Conservation (phyloP, 1,140 invertebrate genomes). For the Acromyrmex charruanus region DNA sequence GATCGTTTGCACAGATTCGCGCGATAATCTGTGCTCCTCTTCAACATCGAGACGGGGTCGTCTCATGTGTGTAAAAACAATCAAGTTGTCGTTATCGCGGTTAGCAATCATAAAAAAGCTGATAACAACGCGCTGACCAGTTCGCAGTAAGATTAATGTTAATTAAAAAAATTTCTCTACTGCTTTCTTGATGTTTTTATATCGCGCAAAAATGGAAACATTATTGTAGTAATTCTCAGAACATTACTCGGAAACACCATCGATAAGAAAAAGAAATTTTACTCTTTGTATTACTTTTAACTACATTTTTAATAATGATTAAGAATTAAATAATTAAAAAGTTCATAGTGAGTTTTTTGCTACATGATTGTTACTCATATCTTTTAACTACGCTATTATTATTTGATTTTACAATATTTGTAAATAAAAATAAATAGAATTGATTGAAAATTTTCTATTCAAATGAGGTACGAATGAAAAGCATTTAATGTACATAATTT, state of each 20-base stretch:
- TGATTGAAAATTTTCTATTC: constrained; percentile 8
- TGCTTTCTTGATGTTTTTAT: constrained; percentile 26
- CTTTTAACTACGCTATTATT: background rate
- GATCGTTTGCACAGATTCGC: constrained; percentile 36
- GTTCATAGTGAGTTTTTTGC: too few species aligned
- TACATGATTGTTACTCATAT: background rate
- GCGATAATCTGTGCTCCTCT: constrained; percentile 56
- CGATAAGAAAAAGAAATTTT: background rate
- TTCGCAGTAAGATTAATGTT: constrained; percentile 66
- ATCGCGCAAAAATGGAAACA: constrained; percentile 18
- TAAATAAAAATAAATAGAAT: background rate
- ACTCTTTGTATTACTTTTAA: background rate
- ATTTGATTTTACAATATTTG: background rate
- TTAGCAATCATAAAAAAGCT: constrained; percentile 55
- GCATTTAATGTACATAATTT: background rate
- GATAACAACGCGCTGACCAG: constrained; percentile 62
- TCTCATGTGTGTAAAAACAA: constrained; percentile 60
- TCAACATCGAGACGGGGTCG: constrained; percentile 36
- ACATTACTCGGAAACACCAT: constrained; percentile 11
- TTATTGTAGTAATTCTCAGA: constrained; percentile 11
- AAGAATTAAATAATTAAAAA: background rate
- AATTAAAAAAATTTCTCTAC: constrained; percentile 66
- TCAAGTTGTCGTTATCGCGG: constrained; percentile 59
- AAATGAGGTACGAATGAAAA: background rate
- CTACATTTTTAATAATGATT: background rate